These are phyloP conservation scores for Hyposoter didymator DNA, from an alignment of 2,888 invertebrate species.

Conservation along the genomic window DNA sequence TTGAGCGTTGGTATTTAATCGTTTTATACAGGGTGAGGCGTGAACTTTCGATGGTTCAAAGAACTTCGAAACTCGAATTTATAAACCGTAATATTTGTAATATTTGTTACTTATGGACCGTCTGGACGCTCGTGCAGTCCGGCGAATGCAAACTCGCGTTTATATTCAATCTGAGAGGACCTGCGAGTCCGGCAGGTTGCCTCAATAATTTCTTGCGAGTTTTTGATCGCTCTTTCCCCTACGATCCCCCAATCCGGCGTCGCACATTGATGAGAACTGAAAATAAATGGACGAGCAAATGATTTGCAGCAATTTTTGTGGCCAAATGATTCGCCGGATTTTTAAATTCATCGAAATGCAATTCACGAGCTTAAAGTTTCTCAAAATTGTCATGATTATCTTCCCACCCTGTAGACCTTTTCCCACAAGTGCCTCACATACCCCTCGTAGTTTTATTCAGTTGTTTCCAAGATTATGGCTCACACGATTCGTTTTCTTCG, in stretches of 20 bases:
- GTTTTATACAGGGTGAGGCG: constrained; percentile 1
- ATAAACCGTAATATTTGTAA: not conserved
- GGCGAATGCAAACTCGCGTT: not conserved
- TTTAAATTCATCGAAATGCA: not conserved
- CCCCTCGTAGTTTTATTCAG: constrained; percentile 11
- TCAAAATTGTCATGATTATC: not conserved
- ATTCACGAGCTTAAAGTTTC: not conserved
- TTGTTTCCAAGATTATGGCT: constrained; percentile 21
- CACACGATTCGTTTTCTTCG: not conserved
- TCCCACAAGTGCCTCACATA: not conserved
- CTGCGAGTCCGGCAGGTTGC: not conserved
- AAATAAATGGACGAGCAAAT: too few relatives aligned
- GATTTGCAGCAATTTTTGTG: not conserved
- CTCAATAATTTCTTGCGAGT: not conserved
- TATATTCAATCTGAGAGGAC: not conserved
- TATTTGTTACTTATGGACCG: not conserved
- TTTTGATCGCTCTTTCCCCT: not conserved
- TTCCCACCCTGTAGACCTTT: not conserved
- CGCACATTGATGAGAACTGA: too few relatives aligned
- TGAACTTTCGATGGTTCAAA: not conserved
- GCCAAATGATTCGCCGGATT: not conserved
- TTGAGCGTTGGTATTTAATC: constrained; percentile 26
- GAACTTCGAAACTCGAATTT: not conserved
- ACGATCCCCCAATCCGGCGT: too few relatives aligned
- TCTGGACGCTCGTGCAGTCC: not conserved